These are phyloP conservation scores for Conus ventricosus DNA, from an alignment of 1,140 invertebrate species.

Conservation along the genomic window DNA sequence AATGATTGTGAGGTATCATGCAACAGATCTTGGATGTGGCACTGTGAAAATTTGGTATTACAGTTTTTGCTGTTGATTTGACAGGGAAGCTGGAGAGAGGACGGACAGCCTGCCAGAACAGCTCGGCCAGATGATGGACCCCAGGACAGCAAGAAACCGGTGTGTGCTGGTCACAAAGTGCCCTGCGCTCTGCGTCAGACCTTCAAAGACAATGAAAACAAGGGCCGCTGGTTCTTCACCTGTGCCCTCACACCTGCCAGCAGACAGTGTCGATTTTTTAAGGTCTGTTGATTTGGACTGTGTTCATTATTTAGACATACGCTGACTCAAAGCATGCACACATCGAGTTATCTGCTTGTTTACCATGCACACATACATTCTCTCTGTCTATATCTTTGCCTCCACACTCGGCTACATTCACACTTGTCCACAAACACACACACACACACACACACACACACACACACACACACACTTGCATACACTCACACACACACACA, in stretches of 20 bases:
- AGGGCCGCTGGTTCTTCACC: conserved; percentile 64
- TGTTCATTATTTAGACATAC: too few relatives aligned
- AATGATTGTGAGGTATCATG: too few relatives aligned
- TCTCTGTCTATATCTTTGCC: too few relatives aligned
- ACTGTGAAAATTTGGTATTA: too few relatives aligned
- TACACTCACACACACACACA: not conserved
- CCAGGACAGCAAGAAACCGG: conserved; percentile 49
- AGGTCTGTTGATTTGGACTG: conserved; percentile 43
- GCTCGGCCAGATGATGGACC: not conserved
- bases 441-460: not conserved
- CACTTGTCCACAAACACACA: not conserved
- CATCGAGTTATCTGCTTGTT: too few relatives aligned
- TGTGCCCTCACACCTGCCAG: conserved; percentile 54
- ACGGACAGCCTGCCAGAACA: not conserved
- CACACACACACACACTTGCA: not conserved
- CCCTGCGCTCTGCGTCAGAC: conserved; percentile 60
- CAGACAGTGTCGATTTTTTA: conserved; percentile 68
- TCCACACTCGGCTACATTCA: not conserved
- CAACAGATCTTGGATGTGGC: too few relatives aligned
- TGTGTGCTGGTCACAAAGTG: conserved; percentile 56
- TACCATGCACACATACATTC: too few relatives aligned
- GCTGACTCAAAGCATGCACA: too few relatives aligned
- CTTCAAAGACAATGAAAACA: conserved; percentile 64
- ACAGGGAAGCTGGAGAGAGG: not conserved
- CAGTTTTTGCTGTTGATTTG: not conserved